Evolutionary conservation across 2,113 vertebrate genomes (phyloP).

Genomic region (Lepus americanus): DNA sequence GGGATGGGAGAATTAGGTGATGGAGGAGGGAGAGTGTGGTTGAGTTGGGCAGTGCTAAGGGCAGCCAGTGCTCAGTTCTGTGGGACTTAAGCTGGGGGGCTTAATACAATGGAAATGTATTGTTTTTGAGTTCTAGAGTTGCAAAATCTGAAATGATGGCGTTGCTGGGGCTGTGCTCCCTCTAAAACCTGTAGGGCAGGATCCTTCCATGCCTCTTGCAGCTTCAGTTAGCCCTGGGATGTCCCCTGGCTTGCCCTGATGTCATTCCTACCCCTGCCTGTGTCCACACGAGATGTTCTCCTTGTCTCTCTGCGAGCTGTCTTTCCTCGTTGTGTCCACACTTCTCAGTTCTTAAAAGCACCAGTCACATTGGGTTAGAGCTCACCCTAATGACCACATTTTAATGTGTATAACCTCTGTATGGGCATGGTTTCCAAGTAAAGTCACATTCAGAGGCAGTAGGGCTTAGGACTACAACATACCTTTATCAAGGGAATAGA

Average conservation of each 20-base stretch:
- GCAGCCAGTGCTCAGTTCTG: fast-evolving
- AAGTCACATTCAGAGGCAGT: neutral
- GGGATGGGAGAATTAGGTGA: too few species aligned
- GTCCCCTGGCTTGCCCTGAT: neutral
- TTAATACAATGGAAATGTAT: neutral
- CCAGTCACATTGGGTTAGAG: neutral
- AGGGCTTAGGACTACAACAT: neutral
- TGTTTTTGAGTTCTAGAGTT: neutral
- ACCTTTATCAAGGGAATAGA: neutral
- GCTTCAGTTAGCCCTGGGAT: neutral
- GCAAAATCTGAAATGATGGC: neutral
- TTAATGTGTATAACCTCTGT: neutral
- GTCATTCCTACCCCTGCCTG: neutral
- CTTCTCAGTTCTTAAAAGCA: neutral
- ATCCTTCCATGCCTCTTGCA: neutral
- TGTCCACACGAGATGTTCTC: neutral
- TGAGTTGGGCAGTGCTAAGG: fast-evolving
- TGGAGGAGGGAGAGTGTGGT: neutral
- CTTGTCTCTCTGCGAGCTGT: fast-evolving
- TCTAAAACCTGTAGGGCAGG: neutral
- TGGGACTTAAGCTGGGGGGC: neutral
- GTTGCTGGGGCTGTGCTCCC: neutral
- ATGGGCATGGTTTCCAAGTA: neutral
- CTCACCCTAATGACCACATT: neutral
- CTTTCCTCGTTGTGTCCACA: neutral